Conservation (phyloP, 2,797 vertebrate species). For the Gymnoscopelus braueri region DNA sequence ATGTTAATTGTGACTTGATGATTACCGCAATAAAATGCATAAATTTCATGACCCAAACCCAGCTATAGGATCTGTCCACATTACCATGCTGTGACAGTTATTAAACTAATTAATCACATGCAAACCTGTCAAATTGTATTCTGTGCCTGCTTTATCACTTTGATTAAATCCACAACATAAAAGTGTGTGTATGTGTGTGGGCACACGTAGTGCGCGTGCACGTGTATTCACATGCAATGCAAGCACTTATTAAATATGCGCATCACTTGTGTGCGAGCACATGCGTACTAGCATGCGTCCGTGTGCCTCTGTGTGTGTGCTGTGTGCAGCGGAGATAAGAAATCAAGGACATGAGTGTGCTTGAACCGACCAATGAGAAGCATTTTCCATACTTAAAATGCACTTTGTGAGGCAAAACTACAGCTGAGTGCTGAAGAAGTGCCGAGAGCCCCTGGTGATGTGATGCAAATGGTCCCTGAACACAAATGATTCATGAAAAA, state of each 20-base stretch:
- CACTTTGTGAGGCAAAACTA: constrained; percentile 65
- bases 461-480: constrained; percentile 67
- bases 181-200: constrained; percentile 22
- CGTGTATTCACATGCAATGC: neutral
- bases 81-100: constrained; percentile 63
- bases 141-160: constrained; percentile 65
- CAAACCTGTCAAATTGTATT: constrained; percentile 73
- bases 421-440: constrained; percentile 63
- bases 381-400: constrained; percentile 65
- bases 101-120: constrained; percentile 82
- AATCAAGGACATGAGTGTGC: constrained; percentile 40
- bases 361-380: constrained; percentile 47
- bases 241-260: neutral
- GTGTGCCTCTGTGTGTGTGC: neutral
- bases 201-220: constrained; percentile 9
- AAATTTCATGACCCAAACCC: constrained; percentile 76
- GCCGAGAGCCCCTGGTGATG: constrained; percentile 66
- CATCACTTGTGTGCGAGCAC: neutral
- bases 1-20: constrained; percentile 56
- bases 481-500: constrained; percentile 76
- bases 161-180: constrained; percentile 71
- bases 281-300: neutral
- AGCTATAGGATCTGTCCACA: constrained; percentile 57
- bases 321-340: constrained; percentile 12
- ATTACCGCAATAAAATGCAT: constrained; percentile 75